A percentile compares a stretch with the other conserved stretches of the same genome.
phyloP scores from a whole-genome alignment of 1,140 invertebrate species.

The Dreissena rostriformis region DNA sequence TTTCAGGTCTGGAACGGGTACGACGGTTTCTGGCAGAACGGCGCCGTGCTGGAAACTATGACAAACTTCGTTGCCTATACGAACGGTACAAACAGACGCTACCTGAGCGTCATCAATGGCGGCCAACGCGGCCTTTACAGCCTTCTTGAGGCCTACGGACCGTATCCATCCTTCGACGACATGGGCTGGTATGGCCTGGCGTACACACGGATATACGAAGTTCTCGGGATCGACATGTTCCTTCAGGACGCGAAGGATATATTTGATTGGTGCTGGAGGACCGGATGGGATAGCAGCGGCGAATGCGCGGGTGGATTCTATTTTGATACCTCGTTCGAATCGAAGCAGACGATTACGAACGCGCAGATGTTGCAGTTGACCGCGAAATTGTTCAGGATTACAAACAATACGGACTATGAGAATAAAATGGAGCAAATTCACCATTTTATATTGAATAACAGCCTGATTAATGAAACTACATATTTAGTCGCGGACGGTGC shows the following conservation, averaged over 20 bases:
- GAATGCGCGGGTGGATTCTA: slow-evolving; percentile 62
- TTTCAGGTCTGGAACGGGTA: slow-evolving; percentile 69
- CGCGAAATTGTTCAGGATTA: slow-evolving; percentile 58
- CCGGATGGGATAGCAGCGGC: slow-evolving; percentile 58
- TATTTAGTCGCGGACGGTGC: slow-evolving; percentile 58
- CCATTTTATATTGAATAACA: slow-evolving; percentile 58
- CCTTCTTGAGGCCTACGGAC: slow-evolving; percentile 66
- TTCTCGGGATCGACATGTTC: slow-evolving; percentile 53
- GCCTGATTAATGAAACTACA: slow-evolving; percentile 57
- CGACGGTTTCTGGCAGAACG: slow-evolving; percentile 71
- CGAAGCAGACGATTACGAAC: slow-evolving; percentile 65
- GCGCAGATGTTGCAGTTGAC: slow-evolving; percentile 56
- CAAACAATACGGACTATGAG: slow-evolving; percentile 40
- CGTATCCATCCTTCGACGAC: slow-evolving; percentile 67
- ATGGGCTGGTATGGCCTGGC: slow-evolving; percentile 67
- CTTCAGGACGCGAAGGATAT: slow-evolving; percentile 55
- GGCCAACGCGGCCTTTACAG: slow-evolving; percentile 53
- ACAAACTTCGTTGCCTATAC: slow-evolving; percentile 61
- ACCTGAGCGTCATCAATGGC: slow-evolving; percentile 41
- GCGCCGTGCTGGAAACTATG: slow-evolving; percentile 60
- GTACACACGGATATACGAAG: slow-evolving; percentile 61
- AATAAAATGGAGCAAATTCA: slow-evolving; percentile 53
- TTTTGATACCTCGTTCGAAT: slow-evolving; percentile 59
- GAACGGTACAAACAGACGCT: slow-evolving; percentile 59
- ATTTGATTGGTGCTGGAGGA: slow-evolving; percentile 67